Evolutionary conservation across 2,113 vertebrate species (phyloP), one percentile per base, ranked within the genome.

Genomic region (Ia io): DNA sequence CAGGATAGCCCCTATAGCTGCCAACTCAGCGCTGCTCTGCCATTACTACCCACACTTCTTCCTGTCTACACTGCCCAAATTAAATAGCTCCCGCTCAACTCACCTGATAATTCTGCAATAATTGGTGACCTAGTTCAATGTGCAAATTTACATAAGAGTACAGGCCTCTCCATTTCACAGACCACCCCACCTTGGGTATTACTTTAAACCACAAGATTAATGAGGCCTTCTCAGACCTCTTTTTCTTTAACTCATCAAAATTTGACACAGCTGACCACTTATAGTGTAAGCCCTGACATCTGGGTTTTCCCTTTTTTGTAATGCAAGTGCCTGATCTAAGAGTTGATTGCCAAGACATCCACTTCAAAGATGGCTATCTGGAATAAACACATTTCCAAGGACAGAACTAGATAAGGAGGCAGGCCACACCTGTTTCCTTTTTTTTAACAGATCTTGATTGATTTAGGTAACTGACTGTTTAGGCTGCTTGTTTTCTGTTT

Each of bases 181-280:
- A 1, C 9, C 23, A 61, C 32, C 17, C 23, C 14, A 83, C 11
- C 10, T n/a, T 80, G 37, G 32, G 22, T 84, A 92, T 42, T 56
- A 92, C 32, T 74, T 42, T 35, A 95, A 92, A 49, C 16, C 30
- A 69, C 35, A 61, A 69, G 13, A 42, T 40, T 56, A 90, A 35
- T 23, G 37, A 71, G 23, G 10, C 83, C 49, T 85, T 74, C 74
- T 47, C 74, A 89, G 47, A 74, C 13, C 11, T 93, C 22, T 65
- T 83, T 89, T 92, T 88, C 51, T 89, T 61, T 53, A 30, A 86
- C 6, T 94, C 30, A 51, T 82, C 35, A 83, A 91, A 93, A 91
- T 65, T 11, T 82, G 71, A 44, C 44, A 59, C 7, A 85, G n/a
- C 13, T 92, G 85, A 84, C 28, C 32, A 80, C 42, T 69, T 42